Evolutionary conservation across 2,888 invertebrate species (phyloP).

Genomic region (Habroteleia sp.): DNA sequence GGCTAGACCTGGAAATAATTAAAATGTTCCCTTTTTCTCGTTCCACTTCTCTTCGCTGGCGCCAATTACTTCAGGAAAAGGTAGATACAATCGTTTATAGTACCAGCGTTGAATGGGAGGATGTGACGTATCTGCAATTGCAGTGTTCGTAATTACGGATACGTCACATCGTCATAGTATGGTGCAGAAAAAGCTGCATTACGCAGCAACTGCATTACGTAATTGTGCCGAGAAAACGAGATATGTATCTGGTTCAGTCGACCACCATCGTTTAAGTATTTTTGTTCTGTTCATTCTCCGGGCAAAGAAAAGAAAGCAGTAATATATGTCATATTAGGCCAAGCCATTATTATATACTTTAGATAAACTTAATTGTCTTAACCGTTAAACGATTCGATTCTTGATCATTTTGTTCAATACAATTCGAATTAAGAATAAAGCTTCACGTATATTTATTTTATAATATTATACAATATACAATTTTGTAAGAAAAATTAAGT

Average conservation of each 20-base stretch:
- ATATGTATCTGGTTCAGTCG: conserved; percentile 54
- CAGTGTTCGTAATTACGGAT: conserved; percentile 59
- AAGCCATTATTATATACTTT: too few relatives aligned
- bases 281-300: conserved; percentile 27
- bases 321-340: too few relatives aligned
- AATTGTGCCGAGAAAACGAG: conserved; percentile 51
- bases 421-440: too few relatives aligned
- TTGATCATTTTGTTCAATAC: too few relatives aligned
- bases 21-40: conserved; percentile 55
- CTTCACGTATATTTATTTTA: too few relatives aligned
- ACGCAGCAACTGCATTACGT: conserved; percentile 56
- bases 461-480: too few relatives aligned
- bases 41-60: conserved; percentile 44
- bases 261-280: conserved; percentile 44
- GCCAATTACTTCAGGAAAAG: conserved; percentile 63
- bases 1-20: conserved; percentile 52
- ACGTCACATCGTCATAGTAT: conserved; percentile 55
- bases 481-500: too few relatives aligned
- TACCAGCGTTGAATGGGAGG: conserved; percentile 48
- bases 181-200: conserved; percentile 54
- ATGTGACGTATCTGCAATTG: conserved; percentile 59
- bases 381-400: too few relatives aligned
- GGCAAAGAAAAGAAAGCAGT: too few relatives aligned
- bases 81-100: conserved; percentile 60
- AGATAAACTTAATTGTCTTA: too few relatives aligned